These are phyloP conservation scores for Flabesymbios commensalis DNA, from an alignment of 2,888 invertebrate genomes.

Conservation along the genomic window DNA sequence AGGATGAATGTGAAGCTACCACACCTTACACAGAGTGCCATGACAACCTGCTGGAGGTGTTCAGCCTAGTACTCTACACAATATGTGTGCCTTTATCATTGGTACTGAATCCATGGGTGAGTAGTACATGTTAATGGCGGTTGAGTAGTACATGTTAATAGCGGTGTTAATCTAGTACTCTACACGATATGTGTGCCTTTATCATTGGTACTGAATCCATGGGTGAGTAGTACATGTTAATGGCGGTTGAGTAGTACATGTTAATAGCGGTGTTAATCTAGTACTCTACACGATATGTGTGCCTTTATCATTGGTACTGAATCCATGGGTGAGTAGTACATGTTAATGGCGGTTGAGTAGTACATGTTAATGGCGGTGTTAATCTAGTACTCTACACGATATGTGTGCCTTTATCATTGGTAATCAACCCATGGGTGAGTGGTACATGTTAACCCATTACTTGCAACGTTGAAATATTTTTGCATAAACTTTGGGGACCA, in stretches of 20 bases:
- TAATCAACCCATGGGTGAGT: conserved; percentile 21
- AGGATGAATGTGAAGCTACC: conserved; percentile 3
- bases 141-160: too few species aligned
- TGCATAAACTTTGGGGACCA: too few species aligned
- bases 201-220: conserved; percentile 13
- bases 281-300: conserved; percentile 10
- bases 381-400: conserved; percentile 12
- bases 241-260: not conserved
- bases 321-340: conserved; percentile 17
- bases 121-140: not conserved
- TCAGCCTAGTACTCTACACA: conserved; percentile 11
- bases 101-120: conserved; percentile 19
- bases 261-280: too few species aligned
- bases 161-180: conserved; percentile 7
- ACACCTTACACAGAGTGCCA: conserved; percentile 11
- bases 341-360: not conserved
- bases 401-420: not conserved
- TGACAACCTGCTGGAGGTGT: conserved; percentile 3
- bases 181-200: conserved; percentile 7
- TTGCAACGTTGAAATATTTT: too few species aligned
- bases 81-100: conserved; percentile 3
- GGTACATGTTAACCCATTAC: too few species aligned
- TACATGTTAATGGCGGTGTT: too few species aligned
- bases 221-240: conserved; percentile 15
- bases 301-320: conserved; percentile 6